Percentiles rank a stretch among this genome's conserved stretches.
These are phyloP conservation scores for Vespertilio murinus DNA, from an alignment of 2,797 vertebrate genomes.

Conservation along the genomic window DNA sequence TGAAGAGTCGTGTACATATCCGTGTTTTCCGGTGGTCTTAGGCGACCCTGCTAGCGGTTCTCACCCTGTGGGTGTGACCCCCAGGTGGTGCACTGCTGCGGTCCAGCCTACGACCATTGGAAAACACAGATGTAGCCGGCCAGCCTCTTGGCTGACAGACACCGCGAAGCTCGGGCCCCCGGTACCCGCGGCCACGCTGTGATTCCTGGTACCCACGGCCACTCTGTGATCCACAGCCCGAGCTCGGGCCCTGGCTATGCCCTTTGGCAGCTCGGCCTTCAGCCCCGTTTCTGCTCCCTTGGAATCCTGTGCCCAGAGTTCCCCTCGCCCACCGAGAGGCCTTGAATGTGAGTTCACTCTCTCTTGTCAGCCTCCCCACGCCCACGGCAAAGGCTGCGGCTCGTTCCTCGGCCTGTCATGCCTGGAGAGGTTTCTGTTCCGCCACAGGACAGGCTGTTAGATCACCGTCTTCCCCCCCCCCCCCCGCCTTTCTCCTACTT, in stretches of 20 bases:
- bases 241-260: neutral
- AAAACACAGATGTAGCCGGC: too few species aligned
- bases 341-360: neutral
- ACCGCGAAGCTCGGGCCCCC: neutral
- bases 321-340: neutral
- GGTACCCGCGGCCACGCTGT: neutral
- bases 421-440: neutral
- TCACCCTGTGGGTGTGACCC: too few species aligned
- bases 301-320: neutral
- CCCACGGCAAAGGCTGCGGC: neutral
- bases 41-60: too few species aligned
- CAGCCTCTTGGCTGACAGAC: neutral
- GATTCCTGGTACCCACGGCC: neutral
- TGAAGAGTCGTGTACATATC: too few species aligned
- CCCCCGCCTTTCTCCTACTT: too few species aligned
- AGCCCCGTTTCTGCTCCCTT: neutral
- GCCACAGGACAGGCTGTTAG: neutral
- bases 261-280: neutral
- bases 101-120: too few species aligned
- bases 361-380: neutral
- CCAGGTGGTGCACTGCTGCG: too few species aligned
- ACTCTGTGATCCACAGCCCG: neutral
- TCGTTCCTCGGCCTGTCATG: neutral
- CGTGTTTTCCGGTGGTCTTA: too few species aligned
- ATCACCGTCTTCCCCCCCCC: too few species aligned